Evolutionary conservation across 2,113 vertebrate species (phyloP).

Genomic region (Eleginops maclovinus): DNA sequence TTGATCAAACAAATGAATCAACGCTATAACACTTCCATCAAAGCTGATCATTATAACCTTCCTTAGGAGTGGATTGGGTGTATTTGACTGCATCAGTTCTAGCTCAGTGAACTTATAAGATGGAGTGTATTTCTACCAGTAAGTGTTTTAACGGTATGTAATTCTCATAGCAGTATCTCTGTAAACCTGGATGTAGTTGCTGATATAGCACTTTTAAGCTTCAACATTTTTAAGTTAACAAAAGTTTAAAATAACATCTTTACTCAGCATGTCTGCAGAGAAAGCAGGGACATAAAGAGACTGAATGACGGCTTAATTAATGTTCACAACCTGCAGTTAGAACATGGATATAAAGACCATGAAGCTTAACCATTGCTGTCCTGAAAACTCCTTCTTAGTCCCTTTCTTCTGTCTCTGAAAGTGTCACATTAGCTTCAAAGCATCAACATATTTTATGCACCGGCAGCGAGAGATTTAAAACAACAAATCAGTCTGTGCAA

Average conservation of each 20-base stretch:
- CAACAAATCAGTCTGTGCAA: background rate
- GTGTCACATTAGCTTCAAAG: background rate
- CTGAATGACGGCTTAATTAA: slow-evolving; percentile 31
- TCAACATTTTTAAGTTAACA: background rate
- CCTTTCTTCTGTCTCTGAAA: background rate
- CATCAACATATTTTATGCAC: background rate
- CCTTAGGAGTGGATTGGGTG: too few relatives aligned
- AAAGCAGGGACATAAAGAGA: background rate
- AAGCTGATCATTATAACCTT: background rate
- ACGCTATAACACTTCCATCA: too few relatives aligned
- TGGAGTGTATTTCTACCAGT: too few relatives aligned
- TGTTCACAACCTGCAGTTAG: slow-evolving; percentile 7
- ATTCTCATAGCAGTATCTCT: too few relatives aligned
- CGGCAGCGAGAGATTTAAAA: background rate
- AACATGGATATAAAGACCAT: slow-evolving; percentile 9
- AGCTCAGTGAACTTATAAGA: too few relatives aligned
- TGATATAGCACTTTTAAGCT: too few relatives aligned
- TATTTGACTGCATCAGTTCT: too few relatives aligned
- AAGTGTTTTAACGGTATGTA: too few relatives aligned
- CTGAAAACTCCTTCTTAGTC: background rate
- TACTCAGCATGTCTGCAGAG: background rate
- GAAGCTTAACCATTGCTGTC: background rate
- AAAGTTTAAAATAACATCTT: background rate
- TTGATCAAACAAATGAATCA: too few relatives aligned
- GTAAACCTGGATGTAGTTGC: too few relatives aligned